A percentile compares a stretch with the other conserved stretches of the same genome.
Conservation (phyloP, 1,140 invertebrate genomes). For the Saccostrea echinata region DNA sequence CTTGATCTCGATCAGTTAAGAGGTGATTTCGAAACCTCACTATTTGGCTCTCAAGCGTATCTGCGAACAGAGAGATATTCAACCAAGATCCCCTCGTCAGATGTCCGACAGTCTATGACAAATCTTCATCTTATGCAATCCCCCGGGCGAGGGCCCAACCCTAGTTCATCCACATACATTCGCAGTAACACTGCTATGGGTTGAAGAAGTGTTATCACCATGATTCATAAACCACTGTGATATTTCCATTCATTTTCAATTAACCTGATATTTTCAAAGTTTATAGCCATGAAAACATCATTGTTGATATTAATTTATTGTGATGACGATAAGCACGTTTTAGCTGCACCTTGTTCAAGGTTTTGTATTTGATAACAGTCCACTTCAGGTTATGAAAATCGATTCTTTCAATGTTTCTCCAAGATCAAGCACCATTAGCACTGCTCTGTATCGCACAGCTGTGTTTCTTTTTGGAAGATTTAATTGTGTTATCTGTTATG, state of each 20-base stretch:
- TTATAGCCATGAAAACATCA: background rate
- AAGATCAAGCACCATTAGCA: background rate
- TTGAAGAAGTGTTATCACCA: background rate
- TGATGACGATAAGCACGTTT: background rate
- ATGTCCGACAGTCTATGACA: background rate
- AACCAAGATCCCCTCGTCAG: background rate
- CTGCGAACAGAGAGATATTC: slow-evolving; percentile 40
- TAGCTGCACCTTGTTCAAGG: background rate
- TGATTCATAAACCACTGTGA: background rate
- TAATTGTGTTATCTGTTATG: background rate
- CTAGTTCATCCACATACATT: slow-evolving; percentile 22
- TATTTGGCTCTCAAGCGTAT: slow-evolving; percentile 53
- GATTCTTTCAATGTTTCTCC: background rate
- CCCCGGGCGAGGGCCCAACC: background rate
- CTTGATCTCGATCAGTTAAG: slow-evolving; percentile 54
- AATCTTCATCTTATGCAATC: slow-evolving; percentile 40
- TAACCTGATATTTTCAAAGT: background rate
- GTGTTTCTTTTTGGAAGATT: background rate
- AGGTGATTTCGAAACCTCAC: slow-evolving; percentile 54
- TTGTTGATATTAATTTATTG: background rate
- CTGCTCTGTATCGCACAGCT: background rate
- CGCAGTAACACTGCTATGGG: slow-evolving; percentile 23
- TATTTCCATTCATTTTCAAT: slow-evolving; percentile 1
- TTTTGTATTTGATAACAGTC: background rate
- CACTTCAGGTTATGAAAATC: too few species aligned